These are phyloP conservation scores for Choloepus didactylus DNA, from an alignment of 2,797 vertebrate genomes.

Conservation along the genomic window DNA sequence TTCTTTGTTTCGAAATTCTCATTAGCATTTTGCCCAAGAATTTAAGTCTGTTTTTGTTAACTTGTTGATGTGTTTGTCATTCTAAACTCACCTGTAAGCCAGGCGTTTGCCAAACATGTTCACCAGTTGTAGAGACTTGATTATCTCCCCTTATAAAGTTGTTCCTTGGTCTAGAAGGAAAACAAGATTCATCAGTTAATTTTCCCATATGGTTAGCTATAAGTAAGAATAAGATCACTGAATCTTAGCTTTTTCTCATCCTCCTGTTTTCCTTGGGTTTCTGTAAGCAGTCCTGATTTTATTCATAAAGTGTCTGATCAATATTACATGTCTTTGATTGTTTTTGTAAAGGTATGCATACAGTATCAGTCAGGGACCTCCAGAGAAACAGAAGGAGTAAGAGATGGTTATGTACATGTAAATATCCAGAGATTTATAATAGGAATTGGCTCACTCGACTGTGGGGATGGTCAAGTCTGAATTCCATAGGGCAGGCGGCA, in stretches of 20 bases:
- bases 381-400: no score
- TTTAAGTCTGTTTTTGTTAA: not conserved
- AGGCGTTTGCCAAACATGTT: not conserved
- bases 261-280: not conserved
- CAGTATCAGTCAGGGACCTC: no score
- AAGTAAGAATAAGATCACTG: not conserved
- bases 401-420: no score
- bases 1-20: not conserved
- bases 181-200: not conserved
- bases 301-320: not conserved
- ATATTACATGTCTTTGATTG: not conserved
- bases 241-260: not conserved
- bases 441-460: no score
- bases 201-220: not conserved
- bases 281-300: not conserved
- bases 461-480: no score
- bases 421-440: no score
- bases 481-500: no score
- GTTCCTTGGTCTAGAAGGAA: not conserved
- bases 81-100: not conserved
- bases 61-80: not conserved
- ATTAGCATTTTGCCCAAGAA: conserved; percentile 11
- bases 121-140: not conserved
- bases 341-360: not conserved
- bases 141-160: not conserved